A percentile compares a stretch with the other conserved stretches of the same genome.
Evolutionary conservation across 2,113 vertebrate genomes (phyloP).

Genomic region (Mormyrus iriodes): DNA sequence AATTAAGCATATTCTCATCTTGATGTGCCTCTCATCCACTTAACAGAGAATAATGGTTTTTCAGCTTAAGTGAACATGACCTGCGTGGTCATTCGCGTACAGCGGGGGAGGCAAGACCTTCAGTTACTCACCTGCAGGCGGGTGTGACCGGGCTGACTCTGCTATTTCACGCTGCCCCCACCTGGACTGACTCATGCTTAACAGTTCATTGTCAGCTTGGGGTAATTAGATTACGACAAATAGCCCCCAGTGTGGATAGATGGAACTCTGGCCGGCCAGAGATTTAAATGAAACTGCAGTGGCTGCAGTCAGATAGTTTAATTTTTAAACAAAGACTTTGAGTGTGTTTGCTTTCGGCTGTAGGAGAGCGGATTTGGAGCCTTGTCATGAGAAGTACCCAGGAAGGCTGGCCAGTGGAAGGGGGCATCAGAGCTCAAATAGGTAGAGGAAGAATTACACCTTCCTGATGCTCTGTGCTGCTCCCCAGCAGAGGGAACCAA

Average conservation of each 20-base stretch:
- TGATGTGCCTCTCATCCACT: not conserved
- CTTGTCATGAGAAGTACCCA: not conserved
- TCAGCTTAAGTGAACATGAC: not conserved
- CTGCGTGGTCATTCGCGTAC: not conserved
- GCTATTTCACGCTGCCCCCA: not conserved
- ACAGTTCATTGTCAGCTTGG: not conserved
- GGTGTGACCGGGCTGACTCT: not conserved
- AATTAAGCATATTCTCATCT: not conserved
- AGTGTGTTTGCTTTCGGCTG: not conserved
- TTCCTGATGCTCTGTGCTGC: not conserved
- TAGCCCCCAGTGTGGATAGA: not conserved
- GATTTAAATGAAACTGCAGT: not conserved
- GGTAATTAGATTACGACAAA: not conserved
- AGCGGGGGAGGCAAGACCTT: not conserved
- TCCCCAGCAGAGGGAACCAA: not conserved
- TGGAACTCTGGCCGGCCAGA: too few species aligned
- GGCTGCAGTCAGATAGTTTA: not conserved
- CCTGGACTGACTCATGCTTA: not conserved
- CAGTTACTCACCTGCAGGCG: not conserved
- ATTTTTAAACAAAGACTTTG: not conserved
- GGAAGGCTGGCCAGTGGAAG: not conserved
- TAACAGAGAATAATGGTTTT: conserved; percentile 1
- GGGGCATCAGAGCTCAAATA: not conserved
- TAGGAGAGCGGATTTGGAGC: not conserved
- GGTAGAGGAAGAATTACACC: not conserved